These are phyloP conservation scores for Synanthedon vespiformis DNA, from an alignment of 2,888 invertebrate species.

Conservation along the genomic window DNA sequence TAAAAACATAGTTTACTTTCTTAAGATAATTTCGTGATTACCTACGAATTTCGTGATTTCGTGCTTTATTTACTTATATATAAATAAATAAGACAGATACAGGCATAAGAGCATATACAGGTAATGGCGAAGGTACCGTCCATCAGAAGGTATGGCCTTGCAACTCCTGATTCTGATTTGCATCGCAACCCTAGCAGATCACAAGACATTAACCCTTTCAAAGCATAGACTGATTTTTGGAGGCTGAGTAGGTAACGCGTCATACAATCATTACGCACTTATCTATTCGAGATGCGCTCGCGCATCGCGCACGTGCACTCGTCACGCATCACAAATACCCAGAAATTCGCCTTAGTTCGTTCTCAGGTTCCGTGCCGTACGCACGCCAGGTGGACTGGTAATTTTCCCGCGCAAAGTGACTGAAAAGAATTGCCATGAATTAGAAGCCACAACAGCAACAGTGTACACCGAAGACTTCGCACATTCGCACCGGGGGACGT, in stretches of 20 bases:
- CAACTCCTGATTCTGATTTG: too few species aligned
- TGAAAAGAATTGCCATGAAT: conserved; percentile 37
- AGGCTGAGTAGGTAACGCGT: conserved; percentile 1
- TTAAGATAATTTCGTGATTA: too few species aligned
- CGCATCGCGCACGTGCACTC: conserved; percentile 56
- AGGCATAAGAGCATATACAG: too few species aligned
- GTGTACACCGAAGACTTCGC: conserved; percentile 16
- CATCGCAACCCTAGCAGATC: too few species aligned
- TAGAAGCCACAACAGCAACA: conserved; percentile 20
- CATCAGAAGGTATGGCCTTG: too few species aligned
- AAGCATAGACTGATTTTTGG: background rate
- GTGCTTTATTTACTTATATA: too few species aligned
- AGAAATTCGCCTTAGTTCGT: conserved; percentile 61
- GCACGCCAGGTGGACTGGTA: conserved; percentile 43
- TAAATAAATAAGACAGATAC: too few species aligned
- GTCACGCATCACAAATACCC: conserved; percentile 58
- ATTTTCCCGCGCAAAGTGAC: conserved; percentile 47
- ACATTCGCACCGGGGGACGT: background rate
- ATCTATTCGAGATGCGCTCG: conserved; percentile 32
- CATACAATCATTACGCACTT: conserved; percentile 4
- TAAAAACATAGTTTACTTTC: too few species aligned
- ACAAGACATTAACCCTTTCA: too few species aligned
- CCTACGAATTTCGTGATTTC: too few species aligned
- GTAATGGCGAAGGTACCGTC: too few species aligned
- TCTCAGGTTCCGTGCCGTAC: conserved; percentile 42